These are phyloP conservation scores for Drosophila mayri DNA, from an alignment of 1,140 invertebrate species.

Conservation along the genomic window DNA sequence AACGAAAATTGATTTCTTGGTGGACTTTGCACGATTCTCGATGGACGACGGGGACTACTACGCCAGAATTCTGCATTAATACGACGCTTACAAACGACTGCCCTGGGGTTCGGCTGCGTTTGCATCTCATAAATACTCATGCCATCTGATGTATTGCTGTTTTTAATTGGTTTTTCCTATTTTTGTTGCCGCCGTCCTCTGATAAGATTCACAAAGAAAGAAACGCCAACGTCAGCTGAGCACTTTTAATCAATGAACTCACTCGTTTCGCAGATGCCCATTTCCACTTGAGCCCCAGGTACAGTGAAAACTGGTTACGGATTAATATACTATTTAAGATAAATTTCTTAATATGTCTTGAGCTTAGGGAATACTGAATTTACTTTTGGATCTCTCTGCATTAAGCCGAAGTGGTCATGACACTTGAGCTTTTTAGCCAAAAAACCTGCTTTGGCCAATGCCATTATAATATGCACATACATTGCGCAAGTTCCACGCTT, in stretches of 20 bases:
- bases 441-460: constrained; percentile 37
- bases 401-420: background rate
- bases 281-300: constrained; percentile 30
- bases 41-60: constrained; percentile 12
- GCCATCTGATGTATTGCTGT: constrained; percentile 35
- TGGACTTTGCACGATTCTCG: constrained; percentile 45
- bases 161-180: constrained; percentile 67
- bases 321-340: background rate
- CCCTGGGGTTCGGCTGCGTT: constrained; percentile 30
- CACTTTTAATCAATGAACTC: constrained; percentile 76
- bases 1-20: constrained; percentile 24
- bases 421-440: constrained; percentile 10
- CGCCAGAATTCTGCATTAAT: constrained; percentile 31
- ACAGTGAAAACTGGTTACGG: constrained; percentile 25
- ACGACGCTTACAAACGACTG: constrained; percentile 20
- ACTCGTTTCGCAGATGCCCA: constrained; percentile 49
- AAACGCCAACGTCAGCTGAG: constrained; percentile 69
- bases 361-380: background rate
- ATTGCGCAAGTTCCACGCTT: constrained; percentile 19
- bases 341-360: background rate
- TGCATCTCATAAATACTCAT: constrained; percentile 17
- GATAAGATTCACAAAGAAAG: constrained; percentile 72
- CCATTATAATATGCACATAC: constrained; percentile 28
- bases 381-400: background rate
- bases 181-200: constrained; percentile 41